These are phyloP conservation scores for Thyatira batis DNA, from an alignment of 2,888 invertebrate species.

Conservation along the genomic window DNA sequence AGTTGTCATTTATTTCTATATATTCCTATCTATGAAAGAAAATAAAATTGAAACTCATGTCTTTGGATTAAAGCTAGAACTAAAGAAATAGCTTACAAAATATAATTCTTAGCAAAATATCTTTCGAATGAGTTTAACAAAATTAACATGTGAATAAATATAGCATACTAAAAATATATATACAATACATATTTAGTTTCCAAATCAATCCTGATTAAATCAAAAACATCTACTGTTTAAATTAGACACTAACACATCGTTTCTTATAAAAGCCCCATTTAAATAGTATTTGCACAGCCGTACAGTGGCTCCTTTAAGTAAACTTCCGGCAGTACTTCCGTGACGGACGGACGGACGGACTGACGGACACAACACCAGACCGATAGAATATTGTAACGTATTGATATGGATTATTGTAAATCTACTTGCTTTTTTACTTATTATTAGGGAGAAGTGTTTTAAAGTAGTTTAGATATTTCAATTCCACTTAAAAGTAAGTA, in stretches of 20 bases:
- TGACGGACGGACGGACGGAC: conserved; percentile 38
- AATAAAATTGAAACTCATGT: too few relatives aligned
- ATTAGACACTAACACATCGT: conserved; percentile 14
- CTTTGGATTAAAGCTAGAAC: too few relatives aligned
- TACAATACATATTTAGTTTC: not conserved
- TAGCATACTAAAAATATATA: too few relatives aligned
- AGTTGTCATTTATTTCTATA: too few relatives aligned
- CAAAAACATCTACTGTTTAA: not conserved
- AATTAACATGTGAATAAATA: too few relatives aligned
- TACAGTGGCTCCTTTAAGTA: conserved; percentile 40
- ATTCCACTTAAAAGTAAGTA: too few relatives aligned
- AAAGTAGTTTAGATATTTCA: too few relatives aligned
- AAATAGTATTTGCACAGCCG: conserved; percentile 20
- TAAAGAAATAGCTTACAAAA: too few relatives aligned
- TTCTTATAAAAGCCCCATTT: conserved; percentile 22
- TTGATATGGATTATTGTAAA: conserved; percentile 13
- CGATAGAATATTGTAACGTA: conserved; percentile 26
- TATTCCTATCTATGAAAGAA: too few relatives aligned
- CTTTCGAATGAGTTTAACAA: too few relatives aligned
- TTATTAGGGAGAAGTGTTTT: not conserved
- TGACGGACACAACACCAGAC: conserved; percentile 27
- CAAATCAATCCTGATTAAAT: not conserved
- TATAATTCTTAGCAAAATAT: too few relatives aligned
- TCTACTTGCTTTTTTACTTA: conserved; percentile 1
- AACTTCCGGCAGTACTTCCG: conserved; percentile 45